Evolutionary conservation across 2,113 vertebrate genomes (phyloP).

Genomic region (Corythornis vintsioides): DNA sequence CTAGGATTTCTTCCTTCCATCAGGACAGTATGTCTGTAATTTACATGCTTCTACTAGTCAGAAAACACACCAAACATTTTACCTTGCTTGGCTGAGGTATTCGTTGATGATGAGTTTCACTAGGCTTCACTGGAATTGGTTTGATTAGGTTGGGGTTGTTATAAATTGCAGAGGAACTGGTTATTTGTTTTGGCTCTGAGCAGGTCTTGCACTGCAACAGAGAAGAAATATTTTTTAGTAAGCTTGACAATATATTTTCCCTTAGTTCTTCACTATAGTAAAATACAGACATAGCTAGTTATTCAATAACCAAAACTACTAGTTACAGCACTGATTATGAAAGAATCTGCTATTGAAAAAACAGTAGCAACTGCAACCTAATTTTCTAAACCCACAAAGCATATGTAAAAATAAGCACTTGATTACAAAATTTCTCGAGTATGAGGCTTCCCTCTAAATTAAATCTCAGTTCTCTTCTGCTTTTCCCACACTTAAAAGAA

Average conservation of each 20-base stretch:
- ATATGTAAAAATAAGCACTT: background rate
- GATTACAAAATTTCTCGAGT: background rate
- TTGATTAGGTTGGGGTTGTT: conserved; percentile 94
- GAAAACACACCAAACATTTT: background rate
- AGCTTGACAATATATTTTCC: background rate
- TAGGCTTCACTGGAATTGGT: conserved; percentile 92
- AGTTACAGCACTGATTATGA: background rate
- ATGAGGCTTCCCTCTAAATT: background rate
- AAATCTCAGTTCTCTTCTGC: background rate
- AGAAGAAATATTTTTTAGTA: background rate
- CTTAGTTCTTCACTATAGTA: background rate
- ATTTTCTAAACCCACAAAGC: background rate
- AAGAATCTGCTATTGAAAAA: background rate
- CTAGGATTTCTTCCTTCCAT: background rate
- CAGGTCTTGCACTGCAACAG: conserved; percentile 82
- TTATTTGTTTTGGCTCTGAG: conserved; percentile 94
- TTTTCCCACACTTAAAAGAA: background rate
- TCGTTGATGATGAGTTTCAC: conserved; percentile 67
- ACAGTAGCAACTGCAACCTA: background rate
- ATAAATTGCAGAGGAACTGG: conserved; percentile 84
- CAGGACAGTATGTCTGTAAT: background rate
- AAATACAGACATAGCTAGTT: background rate
- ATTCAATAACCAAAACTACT: background rate
- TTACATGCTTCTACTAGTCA: background rate
- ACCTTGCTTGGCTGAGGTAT: conserved; percentile 72